These are phyloP conservation scores for Seriola dumerili DNA, from an alignment of 2,113 vertebrate genomes.

Conservation along the genomic window DNA sequence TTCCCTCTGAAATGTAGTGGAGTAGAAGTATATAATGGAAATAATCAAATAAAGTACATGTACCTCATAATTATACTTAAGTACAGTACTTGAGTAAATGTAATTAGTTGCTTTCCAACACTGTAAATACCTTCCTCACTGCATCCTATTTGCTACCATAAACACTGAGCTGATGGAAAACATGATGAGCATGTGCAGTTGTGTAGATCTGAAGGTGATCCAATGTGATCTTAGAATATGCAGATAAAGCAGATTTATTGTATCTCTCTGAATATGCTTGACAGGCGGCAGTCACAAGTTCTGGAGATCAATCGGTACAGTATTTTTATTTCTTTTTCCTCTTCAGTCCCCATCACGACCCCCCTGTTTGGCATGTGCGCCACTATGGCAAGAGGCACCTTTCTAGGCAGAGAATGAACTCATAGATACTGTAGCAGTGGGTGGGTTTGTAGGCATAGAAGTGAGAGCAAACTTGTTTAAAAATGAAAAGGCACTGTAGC, in stretches of 20 bases:
- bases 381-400: conserved; percentile 79
- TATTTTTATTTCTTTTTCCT: conserved; percentile 86
- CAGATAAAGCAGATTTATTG: conserved; percentile 87
- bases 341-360: conserved; percentile 86
- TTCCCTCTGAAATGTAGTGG: background rate
- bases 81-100: background rate
- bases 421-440: conserved; percentile 53
- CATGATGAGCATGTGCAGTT: conserved; percentile 73
- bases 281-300: conserved; percentile 91
- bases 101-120: conserved; percentile 24
- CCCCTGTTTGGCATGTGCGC: conserved; percentile 86
- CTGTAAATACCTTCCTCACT: conserved; percentile 1
- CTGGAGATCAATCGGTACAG: conserved; percentile 91
- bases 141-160: conserved; percentile 18
- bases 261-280: conserved; percentile 90
- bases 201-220: conserved; percentile 81
- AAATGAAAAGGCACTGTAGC: conserved; percentile 64
- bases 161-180: conserved; percentile 41
- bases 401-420: conserved; percentile 68
- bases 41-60: background rate
- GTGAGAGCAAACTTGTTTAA: conserved; percentile 53
- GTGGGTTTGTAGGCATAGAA: conserved; percentile 66
- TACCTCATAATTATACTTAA: background rate
- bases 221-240: conserved; percentile 75
- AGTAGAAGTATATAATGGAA: background rate